Percentiles rank a stretch among this genome's conserved stretches.
Conservation (phyloP, 2,797 vertebrate genomes). For the Philypnodon macrostomus region DNA sequence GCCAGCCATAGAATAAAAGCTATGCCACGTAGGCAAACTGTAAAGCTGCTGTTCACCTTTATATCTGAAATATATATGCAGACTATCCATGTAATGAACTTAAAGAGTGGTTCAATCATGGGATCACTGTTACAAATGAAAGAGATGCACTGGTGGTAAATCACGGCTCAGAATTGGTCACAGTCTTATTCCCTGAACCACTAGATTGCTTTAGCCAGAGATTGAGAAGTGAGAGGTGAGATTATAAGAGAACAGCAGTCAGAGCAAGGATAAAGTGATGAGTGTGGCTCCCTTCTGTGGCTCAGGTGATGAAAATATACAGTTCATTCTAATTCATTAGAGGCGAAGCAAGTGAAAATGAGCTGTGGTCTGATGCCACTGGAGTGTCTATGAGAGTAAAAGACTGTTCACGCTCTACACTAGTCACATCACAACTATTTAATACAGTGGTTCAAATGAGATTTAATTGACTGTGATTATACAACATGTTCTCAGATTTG, state of each 20-base stretch:
- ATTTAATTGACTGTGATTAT: constrained; percentile 5
- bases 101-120: constrained; percentile 29
- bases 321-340: constrained; percentile 46
- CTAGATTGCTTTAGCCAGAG: constrained; percentile 46
- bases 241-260: constrained; percentile 28
- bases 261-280: constrained; percentile 28
- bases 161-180: constrained; percentile 22
- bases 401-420: constrained; percentile 9
- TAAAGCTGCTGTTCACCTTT: constrained; percentile 37
- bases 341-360: constrained; percentile 12
- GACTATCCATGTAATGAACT: constrained; percentile 37
- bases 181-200: constrained; percentile 36
- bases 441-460: background rate
- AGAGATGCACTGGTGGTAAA: constrained; percentile 18
- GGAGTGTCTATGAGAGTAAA: constrained; percentile 2
- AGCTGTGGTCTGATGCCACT: constrained; percentile 17
- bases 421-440: background rate
- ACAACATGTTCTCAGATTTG: constrained; percentile 1
- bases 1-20: constrained; percentile 56
- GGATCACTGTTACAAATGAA: constrained; percentile 28
- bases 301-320: constrained; percentile 40
- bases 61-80: constrained; percentile 11
- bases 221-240: constrained; percentile 31
- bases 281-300: constrained; percentile 36
- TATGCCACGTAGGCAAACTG: constrained; percentile 35